Percentiles rank a stretch among this genome's conserved stretches.
These are phyloP conservation scores for Notiomystis cincta DNA, from an alignment of 2,113 vertebrate species.

Conservation along the genomic window DNA sequence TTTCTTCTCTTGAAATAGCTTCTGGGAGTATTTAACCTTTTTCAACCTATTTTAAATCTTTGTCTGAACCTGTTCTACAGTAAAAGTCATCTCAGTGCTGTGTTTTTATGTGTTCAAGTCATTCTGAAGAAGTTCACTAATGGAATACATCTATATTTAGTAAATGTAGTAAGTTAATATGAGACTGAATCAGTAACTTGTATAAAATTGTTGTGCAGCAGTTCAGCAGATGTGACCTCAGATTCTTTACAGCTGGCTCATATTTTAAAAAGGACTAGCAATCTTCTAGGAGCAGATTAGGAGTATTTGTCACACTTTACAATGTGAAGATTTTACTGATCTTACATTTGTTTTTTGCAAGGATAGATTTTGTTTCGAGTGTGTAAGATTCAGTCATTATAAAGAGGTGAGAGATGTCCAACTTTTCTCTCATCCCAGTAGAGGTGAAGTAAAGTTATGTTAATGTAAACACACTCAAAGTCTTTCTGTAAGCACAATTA, in stretches of 20 bases:
- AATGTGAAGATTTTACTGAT: background rate
- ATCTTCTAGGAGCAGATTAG: background rate
- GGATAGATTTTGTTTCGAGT: background rate
- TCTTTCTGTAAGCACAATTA: background rate
- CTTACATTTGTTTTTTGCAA: background rate
- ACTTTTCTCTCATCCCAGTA: background rate
- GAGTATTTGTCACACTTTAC: background rate
- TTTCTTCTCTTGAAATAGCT: background rate
- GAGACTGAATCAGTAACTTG: background rate
- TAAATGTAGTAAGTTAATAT: background rate
- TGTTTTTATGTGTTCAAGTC: background rate
- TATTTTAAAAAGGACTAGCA: background rate
- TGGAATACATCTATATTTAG: background rate
- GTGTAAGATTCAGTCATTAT: background rate
- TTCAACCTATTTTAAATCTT: background rate
- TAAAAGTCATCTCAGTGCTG: background rate
- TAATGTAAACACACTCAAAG: background rate
- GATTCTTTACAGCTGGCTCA: background rate
- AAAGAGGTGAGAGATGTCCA: background rate
- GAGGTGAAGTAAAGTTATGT: background rate
- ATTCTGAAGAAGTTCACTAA: background rate
- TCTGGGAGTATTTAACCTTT: slow-evolving; percentile 21
- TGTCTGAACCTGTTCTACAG: background rate
- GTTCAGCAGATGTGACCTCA: background rate
- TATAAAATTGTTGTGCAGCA: background rate